Conservation (phyloP, 2,797 vertebrate genomes). For the Stomatorhinus walkeri region DNA sequence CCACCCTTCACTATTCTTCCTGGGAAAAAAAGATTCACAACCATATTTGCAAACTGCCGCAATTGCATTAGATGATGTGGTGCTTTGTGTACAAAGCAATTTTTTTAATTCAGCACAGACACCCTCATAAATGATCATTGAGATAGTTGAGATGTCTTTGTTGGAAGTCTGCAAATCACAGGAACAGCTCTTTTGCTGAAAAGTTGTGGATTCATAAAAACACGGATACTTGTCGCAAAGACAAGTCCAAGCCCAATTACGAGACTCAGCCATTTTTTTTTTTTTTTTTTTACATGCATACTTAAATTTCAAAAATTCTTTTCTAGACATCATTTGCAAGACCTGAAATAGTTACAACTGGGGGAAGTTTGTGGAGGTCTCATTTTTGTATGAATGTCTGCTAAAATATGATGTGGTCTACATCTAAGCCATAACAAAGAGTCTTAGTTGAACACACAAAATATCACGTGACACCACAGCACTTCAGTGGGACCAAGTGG, state of each 20-base stretch:
- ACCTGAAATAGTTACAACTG: background rate
- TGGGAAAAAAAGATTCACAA: background rate
- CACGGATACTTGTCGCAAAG: background rate
- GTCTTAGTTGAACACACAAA: background rate
- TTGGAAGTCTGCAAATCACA: background rate
- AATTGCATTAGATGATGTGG: background rate
- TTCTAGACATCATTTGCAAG: background rate
- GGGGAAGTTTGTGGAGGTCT: background rate
- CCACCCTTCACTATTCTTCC: background rate
- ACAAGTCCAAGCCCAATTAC: background rate
- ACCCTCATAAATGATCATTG: background rate
- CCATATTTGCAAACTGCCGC: background rate
- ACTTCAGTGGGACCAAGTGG: background rate
- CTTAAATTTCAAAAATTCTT: background rate
- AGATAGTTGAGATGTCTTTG: background rate
- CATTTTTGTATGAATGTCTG: background rate
- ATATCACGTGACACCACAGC: background rate
- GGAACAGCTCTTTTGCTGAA: background rate
- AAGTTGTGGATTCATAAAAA: background rate
- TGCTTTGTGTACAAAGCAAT: background rate
- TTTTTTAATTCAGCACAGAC: background rate
- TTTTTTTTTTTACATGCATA: background rate
- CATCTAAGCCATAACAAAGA: background rate
- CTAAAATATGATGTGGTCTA: too few relatives aligned
- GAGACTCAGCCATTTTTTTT: background rate